Percentiles rank a stretch among this genome's conserved stretches.
Conservation (phyloP, 2,888 invertebrate genomes). For the Conops quadrifasciatus region DNA sequence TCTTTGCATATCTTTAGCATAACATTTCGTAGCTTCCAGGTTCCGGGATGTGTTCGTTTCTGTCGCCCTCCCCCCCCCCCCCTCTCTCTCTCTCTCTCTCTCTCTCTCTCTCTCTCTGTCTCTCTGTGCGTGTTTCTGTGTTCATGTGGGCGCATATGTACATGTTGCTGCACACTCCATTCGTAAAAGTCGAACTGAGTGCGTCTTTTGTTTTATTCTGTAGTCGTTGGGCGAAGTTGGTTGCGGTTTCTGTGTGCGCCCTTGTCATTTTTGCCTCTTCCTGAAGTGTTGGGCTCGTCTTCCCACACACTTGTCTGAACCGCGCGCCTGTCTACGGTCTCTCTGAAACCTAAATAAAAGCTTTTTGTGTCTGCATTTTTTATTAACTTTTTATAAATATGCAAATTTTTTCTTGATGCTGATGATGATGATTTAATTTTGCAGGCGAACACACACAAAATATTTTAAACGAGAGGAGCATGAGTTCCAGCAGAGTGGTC, state of each 20-base stretch:
- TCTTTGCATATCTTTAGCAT: slow-evolving; percentile 61
- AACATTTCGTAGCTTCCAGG: slow-evolving; percentile 43
- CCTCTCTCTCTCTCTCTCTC: not conserved
- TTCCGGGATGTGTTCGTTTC: slow-evolving; percentile 2
- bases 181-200: slow-evolving; percentile 20
- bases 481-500: too few relatives aligned
- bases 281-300: too few relatives aligned
- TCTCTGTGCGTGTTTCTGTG: not conserved
- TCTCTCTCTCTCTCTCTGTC: not conserved
- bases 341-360: not conserved
- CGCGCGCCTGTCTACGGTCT: not conserved
- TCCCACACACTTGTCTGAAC: too few relatives aligned
- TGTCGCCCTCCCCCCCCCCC: not conserved
- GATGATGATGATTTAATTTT: slow-evolving; percentile 14
- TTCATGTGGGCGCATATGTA: not conserved
- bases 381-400: slow-evolving; percentile 8
- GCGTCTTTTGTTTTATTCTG: slow-evolving; percentile 25
- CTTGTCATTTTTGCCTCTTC: too few relatives aligned
- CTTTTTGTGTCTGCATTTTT: not conserved
- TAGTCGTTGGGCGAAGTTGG: slow-evolving; percentile 1
- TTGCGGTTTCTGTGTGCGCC: not conserved
- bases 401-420: slow-evolving; percentile 22
- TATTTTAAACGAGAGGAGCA: not conserved
- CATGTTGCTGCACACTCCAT: not conserved
- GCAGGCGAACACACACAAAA: not conserved